Conservation (phyloP, 2,888 invertebrate genomes). For the Archaeoteleia sp. region DNA sequence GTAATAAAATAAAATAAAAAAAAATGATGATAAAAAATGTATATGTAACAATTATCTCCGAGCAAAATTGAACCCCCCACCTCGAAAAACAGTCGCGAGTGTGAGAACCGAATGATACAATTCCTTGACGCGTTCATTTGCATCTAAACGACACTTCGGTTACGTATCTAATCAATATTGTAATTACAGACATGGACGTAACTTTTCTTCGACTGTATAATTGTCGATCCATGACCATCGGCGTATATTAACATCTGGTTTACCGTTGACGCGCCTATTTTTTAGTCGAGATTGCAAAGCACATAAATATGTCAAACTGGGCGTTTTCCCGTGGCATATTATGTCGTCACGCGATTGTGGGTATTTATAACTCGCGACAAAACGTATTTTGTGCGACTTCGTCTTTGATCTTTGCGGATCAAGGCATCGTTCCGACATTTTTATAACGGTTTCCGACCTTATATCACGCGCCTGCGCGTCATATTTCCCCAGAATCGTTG, state of each 20-base stretch:
- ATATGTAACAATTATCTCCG: no score
- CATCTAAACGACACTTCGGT: conserved; percentile 41
- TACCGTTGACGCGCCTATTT: conserved; percentile 32
- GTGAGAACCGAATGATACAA: conserved; percentile 41
- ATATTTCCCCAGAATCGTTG: conserved; percentile 5
- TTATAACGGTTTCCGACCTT: conserved; percentile 20
- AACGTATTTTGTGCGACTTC: conserved; percentile 26
- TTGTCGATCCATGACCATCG: conserved; percentile 38
- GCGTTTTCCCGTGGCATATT: conserved; percentile 29
- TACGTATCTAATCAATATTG: conserved; percentile 37
- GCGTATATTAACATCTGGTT: conserved; percentile 8
- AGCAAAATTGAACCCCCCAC: no score
- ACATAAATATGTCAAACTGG: conserved; percentile 46
- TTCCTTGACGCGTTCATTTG: conserved; percentile 30
- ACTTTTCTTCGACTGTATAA: conserved; percentile 36
- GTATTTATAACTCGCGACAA: conserved; percentile 28
- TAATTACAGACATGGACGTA: conserved; percentile 33
- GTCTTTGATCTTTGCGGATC: conserved; percentile 31
- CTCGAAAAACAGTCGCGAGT: conserved; percentile 20
- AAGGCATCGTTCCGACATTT: conserved; percentile 20
- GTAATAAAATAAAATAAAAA: no score
- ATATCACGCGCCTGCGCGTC: conserved; percentile 11
- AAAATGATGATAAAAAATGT: no score
- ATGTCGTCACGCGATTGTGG: conserved; percentile 43
- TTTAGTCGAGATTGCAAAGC: conserved; percentile 25